A percentile compares a stretch with the other conserved stretches of the same genome.
Evolutionary conservation across 2,888 invertebrate species (phyloP).

Genomic region (Proisotoma minuta): DNA sequence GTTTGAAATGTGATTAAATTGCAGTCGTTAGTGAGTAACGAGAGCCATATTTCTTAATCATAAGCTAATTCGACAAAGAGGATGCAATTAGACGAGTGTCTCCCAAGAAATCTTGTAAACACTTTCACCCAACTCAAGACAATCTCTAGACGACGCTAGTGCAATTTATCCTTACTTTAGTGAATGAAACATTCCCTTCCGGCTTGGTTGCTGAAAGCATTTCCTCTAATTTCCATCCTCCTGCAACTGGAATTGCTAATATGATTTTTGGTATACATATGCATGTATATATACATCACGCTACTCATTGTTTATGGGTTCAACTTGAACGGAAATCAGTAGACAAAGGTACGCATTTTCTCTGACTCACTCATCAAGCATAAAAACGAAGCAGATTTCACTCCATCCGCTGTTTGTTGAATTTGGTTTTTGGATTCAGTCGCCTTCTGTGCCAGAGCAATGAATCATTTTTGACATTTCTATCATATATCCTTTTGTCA

Average conservation of each 20-base stretch:
- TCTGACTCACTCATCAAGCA: background rate
- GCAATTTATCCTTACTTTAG: too few species aligned
- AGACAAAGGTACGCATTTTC: background rate
- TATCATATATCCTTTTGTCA: conserved; percentile 11
- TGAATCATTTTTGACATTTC: conserved; percentile 17
- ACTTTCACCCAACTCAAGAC: background rate
- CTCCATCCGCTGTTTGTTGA: too few species aligned
- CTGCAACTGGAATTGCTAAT: too few species aligned
- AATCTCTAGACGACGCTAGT: too few species aligned
- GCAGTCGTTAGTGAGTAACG: background rate
- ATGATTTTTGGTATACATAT: background rate
- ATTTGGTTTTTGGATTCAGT: background rate
- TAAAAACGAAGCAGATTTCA: too few species aligned
- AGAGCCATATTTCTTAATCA: background rate
- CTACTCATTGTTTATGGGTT: background rate
- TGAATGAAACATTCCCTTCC: too few species aligned
- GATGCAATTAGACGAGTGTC: background rate
- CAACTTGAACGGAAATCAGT: background rate
- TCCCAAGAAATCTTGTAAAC: background rate
- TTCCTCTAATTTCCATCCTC: too few species aligned
- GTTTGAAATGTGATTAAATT: background rate
- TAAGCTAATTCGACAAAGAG: background rate
- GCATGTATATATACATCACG: background rate
- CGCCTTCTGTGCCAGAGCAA: conserved; percentile 10
- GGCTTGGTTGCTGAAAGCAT: too few species aligned